phyloP scores from a whole-genome alignment of 2,797 vertebrate genomes.

The Podarcis siculus region DNA sequence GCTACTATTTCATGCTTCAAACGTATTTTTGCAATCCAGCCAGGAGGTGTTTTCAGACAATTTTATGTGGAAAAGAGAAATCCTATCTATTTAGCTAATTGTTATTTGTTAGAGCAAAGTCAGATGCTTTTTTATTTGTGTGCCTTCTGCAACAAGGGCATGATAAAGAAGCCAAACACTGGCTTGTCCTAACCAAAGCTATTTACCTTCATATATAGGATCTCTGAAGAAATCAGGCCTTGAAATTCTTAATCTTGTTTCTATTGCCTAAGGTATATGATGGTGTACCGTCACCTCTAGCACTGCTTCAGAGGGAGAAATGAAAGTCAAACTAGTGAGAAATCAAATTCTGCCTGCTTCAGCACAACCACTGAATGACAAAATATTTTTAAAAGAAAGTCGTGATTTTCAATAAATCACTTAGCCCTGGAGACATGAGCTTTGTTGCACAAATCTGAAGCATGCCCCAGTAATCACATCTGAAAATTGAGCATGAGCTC shows the following conservation, averaged over 20 bases:
- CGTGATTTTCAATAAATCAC: not conserved
- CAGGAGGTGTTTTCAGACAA: not conserved
- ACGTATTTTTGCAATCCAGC: not conserved
- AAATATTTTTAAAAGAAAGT: not conserved
- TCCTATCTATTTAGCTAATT: not conserved
- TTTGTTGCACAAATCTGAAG: not conserved
- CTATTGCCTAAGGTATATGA: not conserved
- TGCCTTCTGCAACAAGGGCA: not conserved
- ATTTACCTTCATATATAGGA: not conserved
- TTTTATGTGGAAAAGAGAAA: not conserved
- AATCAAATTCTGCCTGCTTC: not conserved
- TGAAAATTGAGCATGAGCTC: not conserved
- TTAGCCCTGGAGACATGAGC: not conserved
- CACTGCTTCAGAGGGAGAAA: not conserved
- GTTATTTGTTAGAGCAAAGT: not conserved
- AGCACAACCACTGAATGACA: not conserved
- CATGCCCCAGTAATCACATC: not conserved
- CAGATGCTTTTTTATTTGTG: not conserved
- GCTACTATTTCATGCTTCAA: not conserved
- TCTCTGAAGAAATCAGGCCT: not conserved
- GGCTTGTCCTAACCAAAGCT: not conserved
- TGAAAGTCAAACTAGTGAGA: not conserved
- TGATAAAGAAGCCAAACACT: not conserved
- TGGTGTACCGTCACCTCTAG: not conserved
- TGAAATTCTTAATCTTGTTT: not conserved